Conservation (phyloP, 2,888 invertebrate species). For the Monochamus alternatus region DNA sequence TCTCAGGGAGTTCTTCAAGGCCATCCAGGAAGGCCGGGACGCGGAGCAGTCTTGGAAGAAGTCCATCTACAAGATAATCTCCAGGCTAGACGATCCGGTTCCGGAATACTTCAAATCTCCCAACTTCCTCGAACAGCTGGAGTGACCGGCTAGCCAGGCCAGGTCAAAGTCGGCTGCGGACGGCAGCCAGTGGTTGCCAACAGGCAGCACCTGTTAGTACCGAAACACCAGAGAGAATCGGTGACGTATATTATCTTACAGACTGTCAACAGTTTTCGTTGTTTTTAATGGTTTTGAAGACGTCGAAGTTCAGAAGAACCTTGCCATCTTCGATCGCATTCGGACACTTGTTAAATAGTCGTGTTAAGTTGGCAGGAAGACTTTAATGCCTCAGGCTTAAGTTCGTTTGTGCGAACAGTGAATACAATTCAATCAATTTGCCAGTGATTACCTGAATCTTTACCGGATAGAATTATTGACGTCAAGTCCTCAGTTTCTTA, state of each 20-base stretch:
- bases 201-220: constrained; percentile 59
- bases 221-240: constrained; percentile 66
- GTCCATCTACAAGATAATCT: constrained; percentile 99
- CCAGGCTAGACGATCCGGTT: constrained; percentile 97
- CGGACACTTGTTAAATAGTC: constrained; percentile 64
- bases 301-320: constrained; percentile 58
- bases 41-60: constrained; percentile 99
- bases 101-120: constrained; percentile 99
- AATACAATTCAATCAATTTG: constrained; percentile 69
- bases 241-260: constrained; percentile 64
- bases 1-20: constrained; percentile 98
- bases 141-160: constrained; percentile 75
- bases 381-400: constrained; percentile 67
- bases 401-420: constrained; percentile 69
- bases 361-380: constrained; percentile 69
- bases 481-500: constrained; percentile 68
- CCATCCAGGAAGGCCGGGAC: constrained; percentile 97
- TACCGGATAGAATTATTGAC: constrained; percentile 67
- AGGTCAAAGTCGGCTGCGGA: constrained; percentile 62
- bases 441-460: constrained; percentile 69
- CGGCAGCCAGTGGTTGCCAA: constrained; percentile 58
- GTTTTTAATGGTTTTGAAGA: constrained; percentile 66
- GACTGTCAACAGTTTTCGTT: constrained; percentile 68
- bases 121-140: constrained; percentile 98
- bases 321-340: constrained; percentile 63